Evolutionary conservation across 1,140 invertebrate genomes (phyloP).

Genomic region (Megathymus violae): DNA sequence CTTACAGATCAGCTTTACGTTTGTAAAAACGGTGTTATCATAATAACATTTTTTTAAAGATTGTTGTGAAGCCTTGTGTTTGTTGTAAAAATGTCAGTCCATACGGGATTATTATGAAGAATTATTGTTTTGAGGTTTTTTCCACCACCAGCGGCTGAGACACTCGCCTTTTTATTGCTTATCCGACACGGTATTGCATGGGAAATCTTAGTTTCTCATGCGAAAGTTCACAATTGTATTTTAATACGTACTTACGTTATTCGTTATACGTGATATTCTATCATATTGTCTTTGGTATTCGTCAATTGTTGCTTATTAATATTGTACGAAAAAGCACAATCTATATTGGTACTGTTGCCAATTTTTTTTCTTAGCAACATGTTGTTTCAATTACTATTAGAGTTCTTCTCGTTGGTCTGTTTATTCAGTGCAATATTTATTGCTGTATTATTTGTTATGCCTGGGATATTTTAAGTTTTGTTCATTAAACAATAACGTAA

Average conservation of each 20-base stretch:
- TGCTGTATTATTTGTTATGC: too few species aligned
- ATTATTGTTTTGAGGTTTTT: conserved; percentile 69
- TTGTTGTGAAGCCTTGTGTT: too few species aligned
- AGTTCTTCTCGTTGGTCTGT: neutral
- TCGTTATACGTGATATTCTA: conserved; percentile 12
- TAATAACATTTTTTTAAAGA: too few species aligned
- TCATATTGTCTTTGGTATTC: conserved; percentile 39
- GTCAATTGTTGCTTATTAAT: conserved; percentile 20
- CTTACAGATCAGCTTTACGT: too few species aligned
- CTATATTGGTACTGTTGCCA: neutral
- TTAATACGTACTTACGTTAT: conserved; percentile 45
- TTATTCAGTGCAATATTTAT: neutral
- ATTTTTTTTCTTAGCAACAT: neutral
- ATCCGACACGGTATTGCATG: conserved; percentile 56
- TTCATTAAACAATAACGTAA: too few species aligned
- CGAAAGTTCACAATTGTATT: conserved; percentile 73
- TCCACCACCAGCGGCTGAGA: conserved; percentile 52
- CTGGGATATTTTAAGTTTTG: too few species aligned
- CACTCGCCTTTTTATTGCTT: conserved; percentile 59
- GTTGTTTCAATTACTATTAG: conserved; percentile 14
- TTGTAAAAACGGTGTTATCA: too few species aligned
- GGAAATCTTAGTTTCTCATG: conserved; percentile 74
- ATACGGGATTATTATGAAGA: conserved; percentile 71
- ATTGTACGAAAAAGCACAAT: conserved; percentile 13
- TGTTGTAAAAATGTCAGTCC: conserved; percentile 28